These are phyloP conservation scores for Hipparchia sbordonii DNA, from an alignment of 2,888 invertebrate genomes.

Conservation along the genomic window DNA sequence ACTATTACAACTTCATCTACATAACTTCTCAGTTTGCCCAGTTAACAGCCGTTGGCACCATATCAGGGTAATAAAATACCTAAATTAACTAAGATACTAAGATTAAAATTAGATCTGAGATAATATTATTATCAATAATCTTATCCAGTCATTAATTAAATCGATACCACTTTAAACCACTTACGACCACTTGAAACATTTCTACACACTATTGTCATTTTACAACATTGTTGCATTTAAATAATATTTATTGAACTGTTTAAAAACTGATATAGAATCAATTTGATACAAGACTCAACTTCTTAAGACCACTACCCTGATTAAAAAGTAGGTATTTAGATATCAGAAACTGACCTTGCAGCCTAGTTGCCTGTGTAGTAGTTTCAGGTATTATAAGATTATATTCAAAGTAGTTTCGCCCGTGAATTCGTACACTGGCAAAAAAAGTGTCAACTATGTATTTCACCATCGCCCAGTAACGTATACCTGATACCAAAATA, in stretches of 20 bases:
- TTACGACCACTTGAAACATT: slow-evolving; percentile 16
- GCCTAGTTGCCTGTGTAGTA: background rate
- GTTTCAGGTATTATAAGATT: too few species aligned
- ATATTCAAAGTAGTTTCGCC: too few species aligned
- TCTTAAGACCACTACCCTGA: background rate
- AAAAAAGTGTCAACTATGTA: too few species aligned
- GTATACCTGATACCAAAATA: too few species aligned
- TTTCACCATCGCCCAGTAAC: too few species aligned
- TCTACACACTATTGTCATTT: slow-evolving; percentile 4
- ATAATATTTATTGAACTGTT: slow-evolving; percentile 2
- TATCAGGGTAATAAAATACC: background rate
- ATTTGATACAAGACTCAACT: background rate
- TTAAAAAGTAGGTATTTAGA: background rate
- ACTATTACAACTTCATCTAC: too few species aligned
- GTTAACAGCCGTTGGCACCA: too few species aligned
- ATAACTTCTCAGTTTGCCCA: too few species aligned
- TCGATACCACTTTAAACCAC: slow-evolving; percentile 6
- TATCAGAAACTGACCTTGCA: background rate
- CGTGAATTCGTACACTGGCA: too few species aligned
- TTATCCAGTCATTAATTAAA: slow-evolving; percentile 19
- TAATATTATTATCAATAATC: background rate
- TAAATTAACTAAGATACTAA: background rate
- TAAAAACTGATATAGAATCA: slow-evolving; percentile 14
- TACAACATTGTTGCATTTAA: slow-evolving; percentile 21
- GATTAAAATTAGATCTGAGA: background rate